Percentiles rank a stretch among this genome's conserved stretches.
Evolutionary conservation across 37 sponge, comb jelly and placozoan species (phyloP).

Genomic region (Hormiphora californensis): DNA sequence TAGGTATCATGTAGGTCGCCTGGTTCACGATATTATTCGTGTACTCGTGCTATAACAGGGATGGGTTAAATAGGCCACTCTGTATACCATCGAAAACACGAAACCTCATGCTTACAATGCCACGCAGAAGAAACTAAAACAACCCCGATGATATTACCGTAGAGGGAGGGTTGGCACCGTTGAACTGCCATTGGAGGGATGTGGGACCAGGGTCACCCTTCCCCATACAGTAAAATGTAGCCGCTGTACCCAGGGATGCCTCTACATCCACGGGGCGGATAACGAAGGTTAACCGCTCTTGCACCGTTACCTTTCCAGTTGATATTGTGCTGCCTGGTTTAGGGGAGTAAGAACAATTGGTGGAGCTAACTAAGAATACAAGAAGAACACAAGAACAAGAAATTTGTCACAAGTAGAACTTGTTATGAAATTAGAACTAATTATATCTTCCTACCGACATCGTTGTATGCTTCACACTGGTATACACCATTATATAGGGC

Average conservation of each 20-base stretch:
- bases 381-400: no score
- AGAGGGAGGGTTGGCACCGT: not conserved
- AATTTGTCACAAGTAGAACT: no score
- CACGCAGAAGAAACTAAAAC: no score
- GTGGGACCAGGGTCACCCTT: conserved; percentile 6
- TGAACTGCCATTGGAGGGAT: not conserved
- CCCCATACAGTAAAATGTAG: conserved; percentile 9
- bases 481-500: not conserved
- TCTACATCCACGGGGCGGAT: not conserved
- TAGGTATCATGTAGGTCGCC: conserved; percentile 15
- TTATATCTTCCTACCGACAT: not conserved
- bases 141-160: no score
- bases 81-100: no score
- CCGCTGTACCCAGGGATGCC: not conserved
- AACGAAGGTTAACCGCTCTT: not conserved
- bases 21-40: not conserved
- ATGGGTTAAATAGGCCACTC: no score
- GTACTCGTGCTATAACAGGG: conserved; percentile 16
- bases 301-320: not conserved
- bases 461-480: conserved; percentile 33
- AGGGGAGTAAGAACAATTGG: no score
- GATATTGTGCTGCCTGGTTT: not conserved
- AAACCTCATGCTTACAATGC: no score
- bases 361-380: no score
- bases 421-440: no score